Base-by-base conservation (phyloP, 2,888 invertebrate species). In the Pediacus dermestoides region DNA sequence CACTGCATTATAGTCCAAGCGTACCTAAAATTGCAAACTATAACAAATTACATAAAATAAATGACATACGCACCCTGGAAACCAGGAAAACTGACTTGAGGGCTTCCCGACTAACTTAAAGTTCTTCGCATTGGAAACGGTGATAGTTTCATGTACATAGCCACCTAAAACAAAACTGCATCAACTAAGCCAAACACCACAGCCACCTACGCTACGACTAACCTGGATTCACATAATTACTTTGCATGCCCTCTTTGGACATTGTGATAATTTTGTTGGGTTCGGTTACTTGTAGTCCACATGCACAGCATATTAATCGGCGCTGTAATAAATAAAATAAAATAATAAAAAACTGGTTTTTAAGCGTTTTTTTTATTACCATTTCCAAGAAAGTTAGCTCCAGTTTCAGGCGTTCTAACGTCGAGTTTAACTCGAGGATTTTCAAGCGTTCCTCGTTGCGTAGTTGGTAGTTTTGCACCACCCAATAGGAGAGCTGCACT, bases 1-100 rank as follows among this genome's bases (percentile, higher is more conserved):
- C 90, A 90, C 40, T 78, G 73, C 18, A 81, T 79, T 34, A 88
- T 83, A 16, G 81, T 84, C 90, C 90, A 90, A 3, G 82, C 80
- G 61, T 88, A 90, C 14, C 87, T 85, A 60, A 16, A 67, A 65
- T 22, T 31, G 6, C 10, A 12, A 9, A 7, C 10, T 10, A 4
- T 14, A 34, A 16, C 11, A 33, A n/a, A n/a, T 4, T 13, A 28
- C 28, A 31, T 32, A 32, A 30, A 39, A 38, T 23, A 28, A 23
- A 40, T 27, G 4, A 12, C 27, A 21, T 31, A 28, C 30, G 58
- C 71, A 84, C 81, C 87, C 88, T 3, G 89, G 88, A 66, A 90
- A 90, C 90, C 90, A 90, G 46, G 82, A 84, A 59, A 81, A 84
- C 52, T 84, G 78, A n/a, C 77, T 77, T 1, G 83, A 82, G 1